A percentile compares a stretch with the other conserved stretches of the same genome.
phyloP scores from a whole-genome alignment of 2,113 vertebrate species.

The Speoplatyrhinus poulsoni region DNA sequence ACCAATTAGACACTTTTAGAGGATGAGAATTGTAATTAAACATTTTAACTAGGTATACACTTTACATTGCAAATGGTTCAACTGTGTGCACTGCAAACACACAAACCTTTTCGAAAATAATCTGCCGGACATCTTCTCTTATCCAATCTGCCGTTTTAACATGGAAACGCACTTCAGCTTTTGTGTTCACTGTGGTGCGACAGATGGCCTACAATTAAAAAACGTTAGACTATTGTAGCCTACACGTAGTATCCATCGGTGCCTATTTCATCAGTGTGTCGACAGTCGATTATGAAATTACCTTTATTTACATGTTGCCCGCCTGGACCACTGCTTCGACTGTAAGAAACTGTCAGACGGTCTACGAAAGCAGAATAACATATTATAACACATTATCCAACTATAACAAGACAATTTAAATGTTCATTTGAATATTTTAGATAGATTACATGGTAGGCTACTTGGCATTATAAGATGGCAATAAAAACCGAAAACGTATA shows the following conservation, averaged over 20 bases:
- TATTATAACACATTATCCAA: neutral
- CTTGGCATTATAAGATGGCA: neutral
- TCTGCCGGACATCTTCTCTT: constrained; percentile 78
- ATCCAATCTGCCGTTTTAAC: constrained; percentile 92
- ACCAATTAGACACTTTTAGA: too few relatives aligned
- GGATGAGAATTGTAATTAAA: too few relatives aligned
- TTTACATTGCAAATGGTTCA: neutral
- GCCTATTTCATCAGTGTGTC: neutral
- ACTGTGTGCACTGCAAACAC: neutral
- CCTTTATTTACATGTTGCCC: constrained; percentile 97
- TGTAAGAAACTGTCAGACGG: constrained; percentile 85
- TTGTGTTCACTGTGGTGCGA: constrained; percentile 84
- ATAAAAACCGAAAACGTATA: neutral
- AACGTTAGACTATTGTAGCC: neutral
- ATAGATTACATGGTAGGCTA: neutral
- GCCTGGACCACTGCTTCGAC: constrained; percentile 90
- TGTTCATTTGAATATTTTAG: neutral
- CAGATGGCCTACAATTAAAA: neutral
- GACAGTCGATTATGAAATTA: constrained; percentile 41
- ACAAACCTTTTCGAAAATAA: constrained; percentile 81
- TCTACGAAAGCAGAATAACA: constrained; percentile 62
- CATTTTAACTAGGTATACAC: neutral
- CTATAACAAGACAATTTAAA: neutral
- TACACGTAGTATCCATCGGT: neutral
- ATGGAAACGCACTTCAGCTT: constrained; percentile 92